Percentiles rank a stretch among this genome's conserved stretches.
phyloP scores from a whole-genome alignment of 2,888 invertebrate species.

The Allophyes oxyacanthae region DNA sequence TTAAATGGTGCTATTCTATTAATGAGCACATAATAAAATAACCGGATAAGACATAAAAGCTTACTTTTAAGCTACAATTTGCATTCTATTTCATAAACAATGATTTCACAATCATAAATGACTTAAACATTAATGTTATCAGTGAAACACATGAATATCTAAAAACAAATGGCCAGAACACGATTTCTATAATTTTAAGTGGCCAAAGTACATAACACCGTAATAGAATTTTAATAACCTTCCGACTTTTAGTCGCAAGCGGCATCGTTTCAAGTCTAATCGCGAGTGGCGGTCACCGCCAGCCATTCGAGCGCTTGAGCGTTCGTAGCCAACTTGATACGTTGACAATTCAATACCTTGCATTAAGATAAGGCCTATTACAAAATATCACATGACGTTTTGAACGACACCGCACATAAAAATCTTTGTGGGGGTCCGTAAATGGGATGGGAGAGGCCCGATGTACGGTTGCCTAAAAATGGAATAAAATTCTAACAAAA shows the following conservation, averaged over 20 bases:
- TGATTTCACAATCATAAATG: no score
- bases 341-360: constrained; percentile 80
- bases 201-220: constrained; percentile 23
- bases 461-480: no score
- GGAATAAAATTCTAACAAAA: no score
- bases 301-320: constrained; percentile 54
- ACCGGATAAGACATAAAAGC: no score
- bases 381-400: constrained; percentile 74
- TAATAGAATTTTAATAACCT: constrained; percentile 53
- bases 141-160: no score
- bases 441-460: constrained; percentile 7
- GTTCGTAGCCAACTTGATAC: constrained; percentile 66
- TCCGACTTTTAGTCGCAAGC: constrained; percentile 59
- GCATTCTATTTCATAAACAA: no score
- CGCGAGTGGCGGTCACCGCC: constrained; percentile 43
- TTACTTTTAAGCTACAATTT: no score
- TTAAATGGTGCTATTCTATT: no score
- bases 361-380: constrained; percentile 74
- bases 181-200: constrained; percentile 34
- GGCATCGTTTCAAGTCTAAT: constrained; percentile 72
- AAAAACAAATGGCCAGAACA: constrained; percentile 18
- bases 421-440: constrained; percentile 66
- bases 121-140: neutral
- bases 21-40: no score
- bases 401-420: constrained; percentile 69